These are phyloP conservation scores for Odontocolon sp. DNA, from an alignment of 2,888 invertebrate genomes.

Conservation along the genomic window DNA sequence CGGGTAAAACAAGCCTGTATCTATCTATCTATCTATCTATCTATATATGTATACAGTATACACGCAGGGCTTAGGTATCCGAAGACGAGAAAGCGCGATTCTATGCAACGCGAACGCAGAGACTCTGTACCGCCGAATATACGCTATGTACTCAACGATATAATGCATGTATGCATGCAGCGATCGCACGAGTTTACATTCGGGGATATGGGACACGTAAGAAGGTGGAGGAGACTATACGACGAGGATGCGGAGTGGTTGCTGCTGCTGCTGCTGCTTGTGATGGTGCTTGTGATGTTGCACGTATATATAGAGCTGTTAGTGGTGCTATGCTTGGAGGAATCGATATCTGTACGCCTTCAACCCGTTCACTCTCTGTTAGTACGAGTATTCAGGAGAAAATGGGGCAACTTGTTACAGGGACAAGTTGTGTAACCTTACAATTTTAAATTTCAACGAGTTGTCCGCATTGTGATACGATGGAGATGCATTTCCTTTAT, in stretches of 20 bases:
- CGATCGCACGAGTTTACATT: slow-evolving; percentile 59
- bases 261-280: slow-evolving; percentile 34
- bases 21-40: too few species aligned
- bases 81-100: slow-evolving; percentile 19
- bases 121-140: slow-evolving; percentile 51
- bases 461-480: too few species aligned
- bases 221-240: slow-evolving; percentile 36
- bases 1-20: slow-evolving; percentile 23
- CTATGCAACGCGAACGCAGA: slow-evolving; percentile 36
- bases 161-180: slow-evolving; percentile 62
- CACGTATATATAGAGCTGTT: slow-evolving; percentile 34
- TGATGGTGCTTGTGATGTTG: slow-evolving; percentile 40
- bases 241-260: slow-evolving; percentile 50
- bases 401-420: too few species aligned
- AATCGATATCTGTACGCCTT: slow-evolving; percentile 57
- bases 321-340: slow-evolving; percentile 27
- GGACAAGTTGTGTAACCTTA: too few species aligned
- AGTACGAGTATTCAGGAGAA: too few species aligned
- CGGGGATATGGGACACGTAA: slow-evolving; percentile 46
- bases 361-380: slow-evolving; percentile 49
- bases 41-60: not conserved
- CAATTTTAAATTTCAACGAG: too few species aligned
- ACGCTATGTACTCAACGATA: slow-evolving; percentile 56
- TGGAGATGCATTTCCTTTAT: too few species aligned
- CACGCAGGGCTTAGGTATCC: slow-evolving; percentile 2